Evolutionary conservation across 2,888 invertebrate species (phyloP), one percentile per base, ranked within the genome.

Genomic region (Pelosia muscerda): DNA sequence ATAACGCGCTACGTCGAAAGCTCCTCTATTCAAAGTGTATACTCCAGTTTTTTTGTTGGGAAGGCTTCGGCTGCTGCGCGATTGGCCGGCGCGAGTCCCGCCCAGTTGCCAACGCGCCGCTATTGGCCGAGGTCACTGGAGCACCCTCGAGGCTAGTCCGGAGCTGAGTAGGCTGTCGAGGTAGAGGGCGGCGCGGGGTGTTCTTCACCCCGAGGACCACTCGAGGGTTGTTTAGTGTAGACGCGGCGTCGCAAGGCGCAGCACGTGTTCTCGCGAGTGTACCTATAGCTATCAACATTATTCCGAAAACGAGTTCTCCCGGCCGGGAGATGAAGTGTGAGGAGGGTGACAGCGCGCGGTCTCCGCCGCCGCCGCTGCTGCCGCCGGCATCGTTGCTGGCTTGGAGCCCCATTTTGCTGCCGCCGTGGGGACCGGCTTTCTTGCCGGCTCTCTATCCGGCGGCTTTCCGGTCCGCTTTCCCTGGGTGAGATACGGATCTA

Each of bases 371-470:
- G 87, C 93, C 94, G 84, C 90, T 92, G 84, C 89, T 93, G 84
- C 96, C 95, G 73, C 95, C 95, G 67, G 95, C 96, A n/a, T 96
- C 97, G 68, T 95, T 97, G 86, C 90, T 97, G 86, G 96, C 96
- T 23, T 97, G 97, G 97, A 97, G 97, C 83, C 97, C 97, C 58
- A 96, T 97, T 73, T 90, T 97, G 83, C 91, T 97, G 88, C 96
- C 96, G 80, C 97, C 97, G 26, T 97, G 97, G 97, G 97, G 96
- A 65, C 97, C 97, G 79, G 96, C 97, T 54, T 95, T 97, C 73
- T 85, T 97, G 78, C 97, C 97, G 75, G 96, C 96, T 74, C 96
- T 96, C 87, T 97, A 96, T 92, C 97, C 96, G 84, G 96, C 97
- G 72, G 96, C 97, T 57, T 95, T 97, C 78, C 94, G 97, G 61